Percentiles rank a stretch among this genome's conserved stretches.
phyloP scores from a whole-genome alignment of 2,113 vertebrate genomes.

The Anolis carolinensis region DNA sequence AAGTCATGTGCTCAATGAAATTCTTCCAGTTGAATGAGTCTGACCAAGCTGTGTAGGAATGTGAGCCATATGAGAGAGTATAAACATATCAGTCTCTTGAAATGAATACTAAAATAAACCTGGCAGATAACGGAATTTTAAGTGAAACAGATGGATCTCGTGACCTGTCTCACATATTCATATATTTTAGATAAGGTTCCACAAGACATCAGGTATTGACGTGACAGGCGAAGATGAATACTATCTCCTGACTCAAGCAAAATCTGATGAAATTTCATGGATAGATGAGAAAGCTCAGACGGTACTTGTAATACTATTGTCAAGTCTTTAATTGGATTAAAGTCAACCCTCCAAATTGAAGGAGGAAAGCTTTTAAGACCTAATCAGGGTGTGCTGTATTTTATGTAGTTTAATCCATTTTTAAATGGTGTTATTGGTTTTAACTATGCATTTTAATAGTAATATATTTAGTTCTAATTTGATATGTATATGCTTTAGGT shows the following conservation, averaged over 20 bases:
- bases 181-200: slow-evolving; percentile 46
- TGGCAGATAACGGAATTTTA: not conserved
- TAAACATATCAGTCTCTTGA: too few relatives aligned
- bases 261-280: slow-evolving; percentile 75
- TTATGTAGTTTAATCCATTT: too few relatives aligned
- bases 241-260: slow-evolving; percentile 32
- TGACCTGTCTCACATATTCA: not conserved
- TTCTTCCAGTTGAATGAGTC: not conserved
- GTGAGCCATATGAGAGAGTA: not conserved
- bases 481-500: too few relatives aligned
- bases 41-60: not conserved
- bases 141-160: not conserved
- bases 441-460: too few relatives aligned
- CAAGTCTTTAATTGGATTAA: not conserved
- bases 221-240: slow-evolving; percentile 65
- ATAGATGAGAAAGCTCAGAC: slow-evolving; percentile 72
- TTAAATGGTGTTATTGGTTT: too few relatives aligned
- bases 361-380: too few relatives aligned
- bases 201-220: slow-evolving; percentile 48
- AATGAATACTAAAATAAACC: not conserved
- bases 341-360: too few relatives aligned
- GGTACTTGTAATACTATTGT: slow-evolving; percentile 64
- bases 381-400: too few relatives aligned
- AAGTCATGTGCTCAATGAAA: not conserved
- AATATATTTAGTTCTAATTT: too few relatives aligned